Base-by-base conservation (phyloP, 2,888 invertebrate species). In the Nomada ferruginata region DNA sequence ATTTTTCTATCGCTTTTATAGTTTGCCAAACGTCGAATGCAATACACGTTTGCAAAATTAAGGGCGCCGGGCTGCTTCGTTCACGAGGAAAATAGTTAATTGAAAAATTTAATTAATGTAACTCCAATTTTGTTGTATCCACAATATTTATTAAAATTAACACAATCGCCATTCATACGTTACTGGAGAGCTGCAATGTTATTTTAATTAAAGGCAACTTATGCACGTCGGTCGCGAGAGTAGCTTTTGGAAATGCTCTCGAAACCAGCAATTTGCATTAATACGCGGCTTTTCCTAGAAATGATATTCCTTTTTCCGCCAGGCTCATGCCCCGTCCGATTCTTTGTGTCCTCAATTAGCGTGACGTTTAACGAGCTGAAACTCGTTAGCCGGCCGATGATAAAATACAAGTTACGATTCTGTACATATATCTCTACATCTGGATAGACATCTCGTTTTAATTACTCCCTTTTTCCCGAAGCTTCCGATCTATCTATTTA, bases 311-410 rank as follows among this genome's bases (percentile, higher is more conserved):
- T 52, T 18, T 64, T 75, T 44, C 59, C 9, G 55, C 18, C n/a
- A 4, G 26, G 13, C 10, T 20, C 20, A n/a, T 10, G 44, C 44
- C 61, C 29, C 53, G 26, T 64, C 63, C 59, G 52, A 75, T 57
- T 75, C 68, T 65, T 68, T 64, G 26, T n/a, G 23, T 23, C 52
- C 52, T 68, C 64, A 64, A 79, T 76, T 76, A 76, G 63, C 65
- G 60, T 60, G 71, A 53, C 47, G 65, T 23, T 42, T 79, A 79
- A 79, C 77, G 76, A 79, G 60, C n/a, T n/a, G 55, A 20, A 52
- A 47, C 59, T 79, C 64, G 76, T 64, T 75, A 70, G 52, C 29
- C 64, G 36, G 11, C 36, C 53, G 64, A 68, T 50, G 53, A 59
- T 57, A 60, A 64, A 76, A 76, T 52, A 57, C 57, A 65, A 64